Conservation (phyloP, 2,113 vertebrate species). For the Ailurus styani region DNA sequence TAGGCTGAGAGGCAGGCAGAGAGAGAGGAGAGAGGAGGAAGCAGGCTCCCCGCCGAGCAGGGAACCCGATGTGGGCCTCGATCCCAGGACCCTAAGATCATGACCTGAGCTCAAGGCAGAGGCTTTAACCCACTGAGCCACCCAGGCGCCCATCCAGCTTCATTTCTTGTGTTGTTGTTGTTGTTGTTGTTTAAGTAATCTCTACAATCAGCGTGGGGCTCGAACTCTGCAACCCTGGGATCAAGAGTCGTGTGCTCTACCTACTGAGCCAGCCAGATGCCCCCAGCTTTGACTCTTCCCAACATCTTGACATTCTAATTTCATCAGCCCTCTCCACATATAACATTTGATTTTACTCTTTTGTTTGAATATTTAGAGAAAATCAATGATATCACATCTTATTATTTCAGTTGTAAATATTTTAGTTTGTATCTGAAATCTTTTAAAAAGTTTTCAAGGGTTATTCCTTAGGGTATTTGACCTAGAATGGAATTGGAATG, state of each 20-base stretch:
- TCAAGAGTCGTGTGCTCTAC: neutral
- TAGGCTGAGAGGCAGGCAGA: no score
- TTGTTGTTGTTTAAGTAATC: neutral
- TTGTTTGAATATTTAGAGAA: neutral
- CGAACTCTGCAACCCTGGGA: neutral
- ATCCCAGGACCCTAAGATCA: no score
- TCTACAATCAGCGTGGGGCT: neutral
- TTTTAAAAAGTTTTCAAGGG: neutral
- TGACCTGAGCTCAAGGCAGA: no score
- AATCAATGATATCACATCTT: neutral
- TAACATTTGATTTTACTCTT: neutral
- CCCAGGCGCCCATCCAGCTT: no score
- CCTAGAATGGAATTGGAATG: neutral
- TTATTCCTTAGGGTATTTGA: neutral
- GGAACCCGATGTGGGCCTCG: no score
- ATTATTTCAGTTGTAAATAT: neutral
- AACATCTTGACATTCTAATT: neutral
- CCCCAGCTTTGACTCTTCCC: neutral
- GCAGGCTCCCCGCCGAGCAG: no score
- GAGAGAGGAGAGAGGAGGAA: no score
- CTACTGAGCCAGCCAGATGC: neutral
- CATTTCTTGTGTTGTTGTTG: neutral
- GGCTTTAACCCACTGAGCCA: no score
- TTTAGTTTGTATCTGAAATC: neutral
- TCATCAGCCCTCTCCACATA: neutral